Percentiles rank a stretch among this genome's conserved stretches.
Evolutionary conservation across 2,888 invertebrate species (phyloP).

Genomic region (Pycnomerus fuliginosus): DNA sequence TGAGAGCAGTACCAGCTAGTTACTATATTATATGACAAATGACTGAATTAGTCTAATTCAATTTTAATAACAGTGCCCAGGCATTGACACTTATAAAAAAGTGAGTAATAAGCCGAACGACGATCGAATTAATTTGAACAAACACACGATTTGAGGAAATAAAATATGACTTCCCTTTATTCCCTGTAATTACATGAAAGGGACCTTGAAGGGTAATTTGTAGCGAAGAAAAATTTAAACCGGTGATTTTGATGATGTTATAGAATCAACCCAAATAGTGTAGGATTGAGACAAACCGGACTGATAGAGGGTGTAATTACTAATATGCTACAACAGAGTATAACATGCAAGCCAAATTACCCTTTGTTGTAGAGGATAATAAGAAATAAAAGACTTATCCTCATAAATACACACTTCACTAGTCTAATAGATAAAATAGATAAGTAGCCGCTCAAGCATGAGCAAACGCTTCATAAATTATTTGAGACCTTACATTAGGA

Average conservation of each 20-base stretch:
- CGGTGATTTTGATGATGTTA: constrained; percentile 20
- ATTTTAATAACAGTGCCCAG: constrained; percentile 40
- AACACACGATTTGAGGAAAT: constrained; percentile 28
- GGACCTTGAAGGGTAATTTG: constrained; percentile 19
- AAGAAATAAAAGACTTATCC: constrained; percentile 13
- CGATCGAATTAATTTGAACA: constrained; percentile 41
- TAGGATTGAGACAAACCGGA: constrained; percentile 2
- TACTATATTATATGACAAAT: constrained; percentile 39
- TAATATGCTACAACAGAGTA: too few relatives aligned
- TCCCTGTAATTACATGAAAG: constrained; percentile 19
- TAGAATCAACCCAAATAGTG: constrained; percentile 14
- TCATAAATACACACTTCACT: constrained; percentile 4
- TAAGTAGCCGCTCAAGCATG: neutral
- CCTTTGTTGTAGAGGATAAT: constrained; percentile 9
- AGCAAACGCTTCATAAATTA: too few relatives aligned
- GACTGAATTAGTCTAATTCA: constrained; percentile 45
- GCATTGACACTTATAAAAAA: constrained; percentile 30
- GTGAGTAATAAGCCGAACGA: constrained; percentile 32
- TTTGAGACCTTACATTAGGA: too few relatives aligned
- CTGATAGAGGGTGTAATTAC: constrained; percentile 14
- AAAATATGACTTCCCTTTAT: constrained; percentile 27
- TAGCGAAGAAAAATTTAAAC: constrained; percentile 23
- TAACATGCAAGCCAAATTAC: constrained; percentile 16
- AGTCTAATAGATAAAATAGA: constrained; percentile 5
- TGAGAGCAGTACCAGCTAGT: too few relatives aligned